Base-by-base conservation (phyloP, 2,888 invertebrate species). In the Drosophila longiperda region DNA sequence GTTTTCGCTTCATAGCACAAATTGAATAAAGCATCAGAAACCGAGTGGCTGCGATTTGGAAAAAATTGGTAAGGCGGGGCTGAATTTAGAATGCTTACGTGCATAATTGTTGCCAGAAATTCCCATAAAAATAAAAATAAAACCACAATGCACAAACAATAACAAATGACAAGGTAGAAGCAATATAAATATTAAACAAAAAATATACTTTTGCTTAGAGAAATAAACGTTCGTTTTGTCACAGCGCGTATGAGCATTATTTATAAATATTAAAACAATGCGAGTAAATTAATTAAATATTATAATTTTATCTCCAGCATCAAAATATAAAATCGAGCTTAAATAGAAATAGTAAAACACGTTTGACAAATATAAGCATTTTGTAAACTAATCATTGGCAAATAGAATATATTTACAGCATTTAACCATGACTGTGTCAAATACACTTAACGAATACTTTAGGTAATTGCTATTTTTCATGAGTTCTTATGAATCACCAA, bases 1-100 rank as follows among this genome's bases (percentile, higher is more conserved):
- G 84, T 89, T 80, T 58, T 71, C 89, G 85, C 89, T 89, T 87
- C 89, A 87, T 80, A 66, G 89, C 78, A 87, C 87, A 89, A 89
- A 85, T 87, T 85, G 89, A 85, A 89, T 85, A 89, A 87, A 85
- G 82, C 85, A 87, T 84, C 80, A 73, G 82, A 80, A 73, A 82
- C 78, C 77, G 82, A 72, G 34, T 53, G 29, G 67, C 45, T 71
- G 77, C 42, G 58, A 68, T 73, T 77, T 62, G 53, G 38, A 68
- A 60, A 60, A 65, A 40, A 40, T 55, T 38, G 50, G 15, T n/a
- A 12, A 23, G 57, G 42, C 8, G n/a, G 11, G 20, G 23, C 45
- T 26, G 9, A 17, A 50, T 26, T 40, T 29, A 36, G n/a, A 76
- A 65, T 61, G 73, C 60, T 73, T 73, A 61, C 70, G 78, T 71